These are phyloP conservation scores for Macrochelys suwanniensis DNA, from an alignment of 2,797 vertebrate genomes.

Conservation along the genomic window DNA sequence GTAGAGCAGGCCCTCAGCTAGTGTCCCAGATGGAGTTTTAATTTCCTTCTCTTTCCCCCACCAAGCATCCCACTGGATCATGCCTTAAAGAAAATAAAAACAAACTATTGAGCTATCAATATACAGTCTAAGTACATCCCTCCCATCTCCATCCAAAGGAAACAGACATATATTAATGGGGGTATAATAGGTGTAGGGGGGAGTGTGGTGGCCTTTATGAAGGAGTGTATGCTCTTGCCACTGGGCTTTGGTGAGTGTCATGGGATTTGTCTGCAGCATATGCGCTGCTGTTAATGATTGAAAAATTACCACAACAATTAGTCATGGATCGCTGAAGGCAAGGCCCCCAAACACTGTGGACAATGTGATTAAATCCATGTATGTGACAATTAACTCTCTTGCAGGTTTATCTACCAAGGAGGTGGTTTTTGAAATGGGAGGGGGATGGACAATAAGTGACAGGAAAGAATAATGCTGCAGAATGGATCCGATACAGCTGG, in stretches of 20 bases:
- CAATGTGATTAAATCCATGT: constrained; percentile 98
- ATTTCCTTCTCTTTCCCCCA: constrained; percentile 49
- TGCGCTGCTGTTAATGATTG: constrained; percentile 95
- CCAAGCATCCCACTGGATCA: background rate
- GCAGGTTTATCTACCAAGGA: constrained; percentile 84
- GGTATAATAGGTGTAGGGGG: constrained; percentile 38
- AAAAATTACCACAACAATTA: constrained; percentile 91
- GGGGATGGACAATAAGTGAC: constrained; percentile 74
- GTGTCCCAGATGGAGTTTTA: constrained; percentile 76
- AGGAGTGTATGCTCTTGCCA: constrained; percentile 73
- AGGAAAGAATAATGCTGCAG: constrained; percentile 74
- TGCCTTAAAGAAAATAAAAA: background rate
- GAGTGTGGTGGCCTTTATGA: constrained; percentile 67
- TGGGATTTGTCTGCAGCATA: constrained; percentile 91
- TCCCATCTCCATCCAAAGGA: background rate
- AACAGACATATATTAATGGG: constrained; percentile 67
- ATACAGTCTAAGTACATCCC: background rate
- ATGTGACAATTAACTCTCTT: constrained; percentile 96
- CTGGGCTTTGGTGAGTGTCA: constrained; percentile 74
- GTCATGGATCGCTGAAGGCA: constrained; percentile 87
- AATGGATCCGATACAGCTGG: constrained; percentile 89
- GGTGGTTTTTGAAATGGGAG: constrained; percentile 70
- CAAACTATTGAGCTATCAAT: background rate
- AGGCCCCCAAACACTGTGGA: constrained; percentile 81
- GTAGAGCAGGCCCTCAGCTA: constrained; percentile 57